These are phyloP conservation scores for Leucoraja erinaceus DNA, from an alignment of 2,113 vertebrate genomes.

Conservation along the genomic window DNA sequence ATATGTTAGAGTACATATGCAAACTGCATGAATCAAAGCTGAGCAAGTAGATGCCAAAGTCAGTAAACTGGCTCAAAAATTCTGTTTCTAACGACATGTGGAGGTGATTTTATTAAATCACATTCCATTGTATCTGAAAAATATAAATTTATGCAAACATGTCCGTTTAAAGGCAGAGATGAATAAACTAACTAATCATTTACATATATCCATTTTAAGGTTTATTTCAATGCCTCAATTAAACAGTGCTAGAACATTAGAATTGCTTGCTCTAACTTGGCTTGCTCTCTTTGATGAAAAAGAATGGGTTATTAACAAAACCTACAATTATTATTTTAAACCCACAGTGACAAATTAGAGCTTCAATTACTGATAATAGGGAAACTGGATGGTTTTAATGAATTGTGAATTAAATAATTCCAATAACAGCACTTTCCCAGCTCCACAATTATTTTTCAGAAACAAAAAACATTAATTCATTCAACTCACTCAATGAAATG, in stretches of 20 bases:
- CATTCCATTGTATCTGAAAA: background rate
- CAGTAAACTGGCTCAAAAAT: background rate
- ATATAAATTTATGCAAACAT: background rate
- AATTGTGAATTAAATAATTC: background rate
- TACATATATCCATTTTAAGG: background rate
- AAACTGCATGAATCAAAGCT: background rate
- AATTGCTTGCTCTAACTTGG: background rate
- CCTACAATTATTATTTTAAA: background rate
- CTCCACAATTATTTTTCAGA: background rate
- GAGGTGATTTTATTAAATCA: background rate
- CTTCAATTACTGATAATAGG: background rate
- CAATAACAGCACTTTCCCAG: background rate
- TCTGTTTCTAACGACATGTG: background rate
- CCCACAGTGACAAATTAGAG: background rate
- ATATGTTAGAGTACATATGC: background rate
- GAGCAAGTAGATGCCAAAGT: background rate
- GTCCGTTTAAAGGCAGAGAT: background rate
- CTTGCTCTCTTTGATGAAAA: background rate
- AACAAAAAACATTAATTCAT: background rate
- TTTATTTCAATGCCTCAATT: background rate
- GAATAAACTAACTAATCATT: background rate
- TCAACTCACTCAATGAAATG: background rate
- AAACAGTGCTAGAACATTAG: background rate
- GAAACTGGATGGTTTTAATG: background rate
- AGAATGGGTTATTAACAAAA: background rate